Evolutionary conservation across 2,888 invertebrate genomes (phyloP).

Genomic region (Alsophila aescularia): DNA sequence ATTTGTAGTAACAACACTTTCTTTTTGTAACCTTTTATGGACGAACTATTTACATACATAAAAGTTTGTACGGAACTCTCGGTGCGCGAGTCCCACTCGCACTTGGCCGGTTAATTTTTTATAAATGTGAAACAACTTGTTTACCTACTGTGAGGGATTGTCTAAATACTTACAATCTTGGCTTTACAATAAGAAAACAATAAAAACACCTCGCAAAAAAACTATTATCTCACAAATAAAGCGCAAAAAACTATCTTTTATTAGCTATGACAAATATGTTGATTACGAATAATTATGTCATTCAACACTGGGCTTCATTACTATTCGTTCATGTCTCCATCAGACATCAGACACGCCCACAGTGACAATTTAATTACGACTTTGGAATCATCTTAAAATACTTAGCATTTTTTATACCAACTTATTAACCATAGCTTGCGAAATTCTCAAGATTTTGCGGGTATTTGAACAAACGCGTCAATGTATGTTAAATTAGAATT

Average conservation of each 20-base stretch:
- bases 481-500: neutral
- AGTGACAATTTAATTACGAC: slow-evolving; percentile 20
- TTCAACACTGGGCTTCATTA: slow-evolving; percentile 25
- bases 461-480: slow-evolving; percentile 1
- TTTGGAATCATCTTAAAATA: neutral
- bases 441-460: neutral
- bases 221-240: neutral
- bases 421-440: slow-evolving; percentile 4
- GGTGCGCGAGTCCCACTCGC: too few relatives aligned
- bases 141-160: too few relatives aligned
- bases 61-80: too few relatives aligned
- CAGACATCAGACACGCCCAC: slow-evolving; percentile 28
- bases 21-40: too few relatives aligned
- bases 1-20: too few relatives aligned
- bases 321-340: slow-evolving; percentile 19
- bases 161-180: neutral
- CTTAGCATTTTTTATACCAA: neutral
- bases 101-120: too few relatives aligned
- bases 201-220: neutral
- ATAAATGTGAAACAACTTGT: too few relatives aligned
- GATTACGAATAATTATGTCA: slow-evolving; percentile 32
- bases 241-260: slow-evolving; percentile 8
- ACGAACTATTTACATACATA: too few relatives aligned
- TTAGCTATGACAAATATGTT: slow-evolving; percentile 24
- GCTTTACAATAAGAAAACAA: slow-evolving; percentile 4